phyloP scores from a whole-genome alignment of 1,140 invertebrate genomes.

The Drosophila carrolli region DNA sequence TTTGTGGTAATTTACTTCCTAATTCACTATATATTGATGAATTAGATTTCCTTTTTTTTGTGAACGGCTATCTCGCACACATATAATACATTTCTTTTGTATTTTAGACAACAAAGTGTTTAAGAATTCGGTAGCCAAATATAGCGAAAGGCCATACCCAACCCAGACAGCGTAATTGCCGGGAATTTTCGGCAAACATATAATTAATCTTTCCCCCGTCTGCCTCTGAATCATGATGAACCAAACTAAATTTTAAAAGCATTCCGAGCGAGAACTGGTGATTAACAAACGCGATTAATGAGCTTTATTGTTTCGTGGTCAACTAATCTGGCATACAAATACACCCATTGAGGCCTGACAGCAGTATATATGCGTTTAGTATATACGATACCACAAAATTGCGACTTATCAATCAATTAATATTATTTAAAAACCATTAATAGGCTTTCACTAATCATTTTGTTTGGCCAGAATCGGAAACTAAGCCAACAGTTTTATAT shows the following conservation, averaged over 20 bases:
- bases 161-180: conserved; percentile 25
- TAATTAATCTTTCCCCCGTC: conserved; percentile 23
- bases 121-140: neutral
- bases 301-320: conserved; percentile 24
- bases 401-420: conserved; percentile 62
- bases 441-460: conserved; percentile 79
- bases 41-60: neutral
- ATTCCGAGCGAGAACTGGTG: conserved; percentile 33
- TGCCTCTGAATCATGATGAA: conserved; percentile 27
- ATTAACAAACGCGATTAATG: conserved; percentile 29
- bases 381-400: conserved; percentile 7
- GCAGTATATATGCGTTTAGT: neutral
- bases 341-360: conserved; percentile 21
- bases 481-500: conserved; percentile 30
- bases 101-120: neutral
- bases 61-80: too few species aligned
- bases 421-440: conserved; percentile 74
- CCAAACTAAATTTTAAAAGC: conserved; percentile 22
- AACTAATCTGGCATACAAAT: conserved; percentile 20
- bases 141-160: neutral
- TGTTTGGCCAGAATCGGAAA: conserved; percentile 62
- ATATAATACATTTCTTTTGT: neutral
- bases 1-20: too few species aligned
- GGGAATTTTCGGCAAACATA: conserved; percentile 24
- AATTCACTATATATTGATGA: too few species aligned